A percentile compares a stretch with the other conserved stretches of the same genome.
Conservation (phyloP, 1,140 invertebrate genomes). For the Cephus cinctus region DNA sequence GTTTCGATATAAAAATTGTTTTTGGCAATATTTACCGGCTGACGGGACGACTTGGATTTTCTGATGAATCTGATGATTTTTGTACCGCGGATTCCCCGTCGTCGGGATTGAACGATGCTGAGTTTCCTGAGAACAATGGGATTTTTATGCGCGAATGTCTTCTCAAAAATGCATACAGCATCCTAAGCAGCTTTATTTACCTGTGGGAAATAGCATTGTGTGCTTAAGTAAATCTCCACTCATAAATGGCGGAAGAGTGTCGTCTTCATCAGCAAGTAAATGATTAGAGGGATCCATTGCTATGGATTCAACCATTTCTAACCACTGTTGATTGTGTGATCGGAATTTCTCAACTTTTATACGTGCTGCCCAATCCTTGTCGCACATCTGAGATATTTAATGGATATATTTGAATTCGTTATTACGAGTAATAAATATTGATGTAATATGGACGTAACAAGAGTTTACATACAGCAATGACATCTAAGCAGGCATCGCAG, state of each 20-base stretch:
- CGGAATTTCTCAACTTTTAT: slow-evolving; percentile 95
- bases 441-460: slow-evolving; percentile 3
- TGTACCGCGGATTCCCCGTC: slow-evolving; percentile 53
- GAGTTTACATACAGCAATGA: slow-evolving; percentile 72
- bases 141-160: slow-evolving; percentile 10
- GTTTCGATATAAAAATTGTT: slow-evolving; percentile 12
- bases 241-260: slow-evolving; percentile 69
- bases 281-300: slow-evolving; percentile 57
- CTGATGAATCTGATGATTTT: slow-evolving; percentile 50
- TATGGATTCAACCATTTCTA: slow-evolving; percentile 87
- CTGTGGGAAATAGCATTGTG: slow-evolving; percentile 66
- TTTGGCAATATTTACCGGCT: slow-evolving; percentile 46
- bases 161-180: slow-evolving; percentile 8
- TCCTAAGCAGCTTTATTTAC: slow-evolving; percentile 40
- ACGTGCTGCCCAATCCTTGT: slow-evolving; percentile 85
- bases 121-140: slow-evolving; percentile 37
- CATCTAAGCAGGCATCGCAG: slow-evolving; percentile 88
- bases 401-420: slow-evolving; percentile 6
- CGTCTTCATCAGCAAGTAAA: slow-evolving; percentile 60
- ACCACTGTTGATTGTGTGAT: slow-evolving; percentile 96
- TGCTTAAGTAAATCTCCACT: slow-evolving; percentile 71
- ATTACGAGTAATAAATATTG: background rate
- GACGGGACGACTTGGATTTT: slow-evolving; percentile 53
- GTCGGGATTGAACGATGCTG: slow-evolving; percentile 46
- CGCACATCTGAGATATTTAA: slow-evolving; percentile 65